phyloP scores from a whole-genome alignment of 2,888 invertebrate genomes.

The Meghimatium bilineatum region DNA sequence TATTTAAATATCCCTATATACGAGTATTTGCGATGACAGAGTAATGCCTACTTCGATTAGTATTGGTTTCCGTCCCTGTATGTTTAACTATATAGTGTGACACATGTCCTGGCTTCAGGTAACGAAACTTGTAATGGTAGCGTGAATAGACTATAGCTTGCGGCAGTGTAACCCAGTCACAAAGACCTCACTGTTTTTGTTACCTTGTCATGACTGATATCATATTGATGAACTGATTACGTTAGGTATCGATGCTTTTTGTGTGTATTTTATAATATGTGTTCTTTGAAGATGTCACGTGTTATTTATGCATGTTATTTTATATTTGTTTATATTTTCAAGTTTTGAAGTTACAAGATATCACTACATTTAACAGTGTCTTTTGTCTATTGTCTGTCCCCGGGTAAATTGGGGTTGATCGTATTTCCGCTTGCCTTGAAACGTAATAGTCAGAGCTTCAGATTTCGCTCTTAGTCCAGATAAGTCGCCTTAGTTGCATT shows the following conservation, averaged over 20 bases:
- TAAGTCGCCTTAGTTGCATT: too few relatives aligned
- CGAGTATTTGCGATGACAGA: too few relatives aligned
- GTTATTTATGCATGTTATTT: neutral
- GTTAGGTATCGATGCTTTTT: neutral
- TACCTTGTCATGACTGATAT: neutral
- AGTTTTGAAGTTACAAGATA: too few relatives aligned
- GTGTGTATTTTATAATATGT: neutral
- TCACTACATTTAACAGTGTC: too few relatives aligned
- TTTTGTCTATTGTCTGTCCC: too few relatives aligned
- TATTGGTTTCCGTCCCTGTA: too few relatives aligned
- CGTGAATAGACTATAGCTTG: neutral
- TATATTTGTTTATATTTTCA: neutral
- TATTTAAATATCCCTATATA: too few relatives aligned
- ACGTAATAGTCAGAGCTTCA: too few relatives aligned
- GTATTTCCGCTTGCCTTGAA: too few relatives aligned
- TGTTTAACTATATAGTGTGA: neutral
- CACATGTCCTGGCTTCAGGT: neutral
- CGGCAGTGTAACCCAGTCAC: neutral
- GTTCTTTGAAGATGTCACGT: neutral
- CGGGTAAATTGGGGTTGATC: too few relatives aligned
- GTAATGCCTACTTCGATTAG: too few relatives aligned
- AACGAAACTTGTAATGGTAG: neutral
- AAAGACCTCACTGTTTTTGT: neutral
- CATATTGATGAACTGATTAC: neutral
- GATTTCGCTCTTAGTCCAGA: too few relatives aligned